These are phyloP conservation scores for Dicyrtoma fusca DNA, from an alignment of 2,888 invertebrate species.

Conservation along the genomic window DNA sequence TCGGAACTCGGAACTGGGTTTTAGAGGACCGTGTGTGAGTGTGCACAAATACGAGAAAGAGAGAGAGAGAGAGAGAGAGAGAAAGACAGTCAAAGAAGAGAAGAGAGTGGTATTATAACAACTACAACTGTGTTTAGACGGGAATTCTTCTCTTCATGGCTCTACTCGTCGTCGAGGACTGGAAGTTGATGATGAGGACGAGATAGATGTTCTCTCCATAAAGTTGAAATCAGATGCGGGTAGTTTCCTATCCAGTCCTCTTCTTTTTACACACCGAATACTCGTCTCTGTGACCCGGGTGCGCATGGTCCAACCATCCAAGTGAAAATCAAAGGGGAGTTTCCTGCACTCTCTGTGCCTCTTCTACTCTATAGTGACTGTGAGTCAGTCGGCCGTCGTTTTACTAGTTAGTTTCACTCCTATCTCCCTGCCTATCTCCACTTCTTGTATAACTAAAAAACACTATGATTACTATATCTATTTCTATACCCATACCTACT, in stretches of 20 bases:
- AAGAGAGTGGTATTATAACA: no score
- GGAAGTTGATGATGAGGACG: background rate
- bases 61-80: slow-evolving; percentile 11
- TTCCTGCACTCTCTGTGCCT: slow-evolving; percentile 4
- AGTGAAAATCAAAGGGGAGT: slow-evolving; percentile 12
- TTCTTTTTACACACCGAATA: background rate
- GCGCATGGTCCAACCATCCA: slow-evolving; percentile 15
- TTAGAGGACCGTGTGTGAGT: background rate
- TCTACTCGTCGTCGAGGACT: no score
- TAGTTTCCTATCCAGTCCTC: slow-evolving; percentile 9
- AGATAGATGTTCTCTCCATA: slow-evolving; percentile 14
- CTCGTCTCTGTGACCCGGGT: background rate
- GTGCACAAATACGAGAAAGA: background rate
- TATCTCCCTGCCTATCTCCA: no score
- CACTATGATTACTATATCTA: no score
- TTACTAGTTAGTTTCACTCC: background rate
- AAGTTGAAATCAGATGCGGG: slow-evolving; percentile 27
- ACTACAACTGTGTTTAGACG: no score
- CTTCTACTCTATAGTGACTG: no score
- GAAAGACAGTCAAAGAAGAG: slow-evolving; percentile 3
- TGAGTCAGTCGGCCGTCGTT: background rate
- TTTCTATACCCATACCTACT: no score
- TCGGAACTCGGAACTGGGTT: background rate
- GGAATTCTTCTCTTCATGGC: background rate
- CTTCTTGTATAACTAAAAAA: no score